These are phyloP conservation scores for Cinclus mexicanus DNA, from an alignment of 2,113 vertebrate species.

Conservation along the genomic window DNA sequence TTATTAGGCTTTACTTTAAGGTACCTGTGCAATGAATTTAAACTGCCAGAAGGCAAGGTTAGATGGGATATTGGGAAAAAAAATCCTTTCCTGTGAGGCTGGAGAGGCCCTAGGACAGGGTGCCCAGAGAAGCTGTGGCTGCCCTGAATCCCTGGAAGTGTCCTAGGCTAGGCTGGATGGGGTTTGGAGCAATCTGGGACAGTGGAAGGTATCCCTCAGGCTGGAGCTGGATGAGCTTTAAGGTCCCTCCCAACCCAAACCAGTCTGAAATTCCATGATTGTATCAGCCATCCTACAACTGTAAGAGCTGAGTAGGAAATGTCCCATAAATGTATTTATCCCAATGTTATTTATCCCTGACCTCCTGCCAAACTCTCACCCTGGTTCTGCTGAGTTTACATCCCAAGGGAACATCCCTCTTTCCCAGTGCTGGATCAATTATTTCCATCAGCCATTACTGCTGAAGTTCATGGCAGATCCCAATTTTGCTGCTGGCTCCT, in stretches of 20 bases:
- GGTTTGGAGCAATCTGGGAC: not conserved
- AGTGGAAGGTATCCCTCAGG: too few relatives aligned
- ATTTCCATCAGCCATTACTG: not conserved
- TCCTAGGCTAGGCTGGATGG: accelerated
- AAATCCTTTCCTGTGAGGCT: not conserved
- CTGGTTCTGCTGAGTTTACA: not conserved
- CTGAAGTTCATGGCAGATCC: not conserved
- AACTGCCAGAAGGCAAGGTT: not conserved
- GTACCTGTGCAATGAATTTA: not conserved
- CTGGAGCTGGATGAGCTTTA: too few relatives aligned
- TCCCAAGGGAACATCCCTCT: not conserved
- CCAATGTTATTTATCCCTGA: not conserved
- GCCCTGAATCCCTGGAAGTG: not conserved
- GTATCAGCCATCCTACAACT: not conserved
- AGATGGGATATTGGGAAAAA: not conserved
- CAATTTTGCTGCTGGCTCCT: not conserved
- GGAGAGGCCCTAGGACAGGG: not conserved
- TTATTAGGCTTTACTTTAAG: not conserved
- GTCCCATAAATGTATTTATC: not conserved
- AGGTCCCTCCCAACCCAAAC: not conserved
- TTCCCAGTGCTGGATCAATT: not conserved
- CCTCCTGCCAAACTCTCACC: not conserved
- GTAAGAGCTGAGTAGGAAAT: not conserved
- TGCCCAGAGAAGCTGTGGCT: too few relatives aligned
- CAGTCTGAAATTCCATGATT: not conserved